phyloP scores from a whole-genome alignment of 2,888 invertebrate species.

The Reticulitermes lucifugus region DNA sequence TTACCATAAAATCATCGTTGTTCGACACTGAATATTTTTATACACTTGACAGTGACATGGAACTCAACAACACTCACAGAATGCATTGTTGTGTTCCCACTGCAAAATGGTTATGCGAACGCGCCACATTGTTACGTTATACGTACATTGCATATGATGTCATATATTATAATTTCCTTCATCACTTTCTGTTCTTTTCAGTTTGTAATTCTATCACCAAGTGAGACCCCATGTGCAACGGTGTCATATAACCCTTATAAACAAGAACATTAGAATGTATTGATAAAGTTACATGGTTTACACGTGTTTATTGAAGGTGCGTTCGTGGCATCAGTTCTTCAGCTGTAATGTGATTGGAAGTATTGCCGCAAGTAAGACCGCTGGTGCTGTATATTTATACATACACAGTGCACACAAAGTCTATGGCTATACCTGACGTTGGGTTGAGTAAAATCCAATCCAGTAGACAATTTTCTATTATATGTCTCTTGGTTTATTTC shows the following conservation, averaged over 20 bases:
- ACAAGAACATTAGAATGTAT: neutral
- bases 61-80: no score
- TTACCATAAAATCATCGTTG: no score
- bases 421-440: neutral
- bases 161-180: neutral
- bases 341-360: neutral
- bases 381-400: neutral
- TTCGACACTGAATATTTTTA: no score
- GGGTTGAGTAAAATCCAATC: no score
- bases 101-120: no score
- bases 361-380: neutral
- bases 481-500: no score
- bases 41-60: no score
- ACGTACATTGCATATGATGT: no score
- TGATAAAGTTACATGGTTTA: neutral
- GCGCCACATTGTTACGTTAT: no score
- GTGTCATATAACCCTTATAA: neutral
- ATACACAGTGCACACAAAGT: neutral
- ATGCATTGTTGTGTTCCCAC: no score
- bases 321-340: neutral
- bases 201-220: slow-evolving; percentile 17
- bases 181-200: neutral
- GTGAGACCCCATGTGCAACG: neutral
- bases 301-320: neutral
- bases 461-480: no score